Evolutionary conservation across 2,888 invertebrate species (phyloP).

Genomic region (Chymomyza procnemis): DNA sequence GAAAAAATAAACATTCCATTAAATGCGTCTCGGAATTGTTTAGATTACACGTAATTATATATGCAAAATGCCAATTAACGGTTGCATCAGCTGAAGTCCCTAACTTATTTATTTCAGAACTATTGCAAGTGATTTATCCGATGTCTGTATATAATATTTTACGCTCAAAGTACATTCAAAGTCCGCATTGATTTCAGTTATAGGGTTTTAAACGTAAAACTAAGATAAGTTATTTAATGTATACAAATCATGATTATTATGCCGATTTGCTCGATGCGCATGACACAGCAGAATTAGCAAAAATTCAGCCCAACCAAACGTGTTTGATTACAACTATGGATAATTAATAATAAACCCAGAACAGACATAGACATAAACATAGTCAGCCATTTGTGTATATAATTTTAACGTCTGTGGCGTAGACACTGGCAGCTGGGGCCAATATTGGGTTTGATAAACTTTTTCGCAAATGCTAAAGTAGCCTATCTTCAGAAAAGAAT

Average conservation of each 20-base stretch:
- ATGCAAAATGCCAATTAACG: too few species aligned
- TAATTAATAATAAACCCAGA: neutral
- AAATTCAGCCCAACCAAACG: neutral
- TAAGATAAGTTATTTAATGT: neutral
- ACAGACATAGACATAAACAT: neutral
- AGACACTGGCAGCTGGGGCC: too few species aligned
- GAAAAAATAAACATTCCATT: too few species aligned
- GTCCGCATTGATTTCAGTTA: neutral
- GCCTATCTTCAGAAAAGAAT: too few species aligned
- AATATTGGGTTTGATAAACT: too few species aligned
- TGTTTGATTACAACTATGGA: neutral
- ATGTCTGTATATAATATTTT: slow-evolving; percentile 5
- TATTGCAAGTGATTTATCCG: slow-evolving; percentile 18
- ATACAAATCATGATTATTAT: neutral
- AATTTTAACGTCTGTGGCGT: too few species aligned
- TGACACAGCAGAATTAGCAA: slow-evolving; percentile 20
- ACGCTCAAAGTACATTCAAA: neutral
- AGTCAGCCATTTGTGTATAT: too few species aligned
- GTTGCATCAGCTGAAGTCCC: too few species aligned
- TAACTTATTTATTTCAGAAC: too few species aligned
- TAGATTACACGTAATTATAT: too few species aligned
- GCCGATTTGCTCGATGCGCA: slow-evolving; percentile 25
- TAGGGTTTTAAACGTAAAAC: neutral
- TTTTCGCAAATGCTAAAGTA: too few species aligned
- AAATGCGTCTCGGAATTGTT: too few species aligned